phyloP scores from a whole-genome alignment of 2,888 invertebrate species.

The Cryptocephalus primarius region DNA sequence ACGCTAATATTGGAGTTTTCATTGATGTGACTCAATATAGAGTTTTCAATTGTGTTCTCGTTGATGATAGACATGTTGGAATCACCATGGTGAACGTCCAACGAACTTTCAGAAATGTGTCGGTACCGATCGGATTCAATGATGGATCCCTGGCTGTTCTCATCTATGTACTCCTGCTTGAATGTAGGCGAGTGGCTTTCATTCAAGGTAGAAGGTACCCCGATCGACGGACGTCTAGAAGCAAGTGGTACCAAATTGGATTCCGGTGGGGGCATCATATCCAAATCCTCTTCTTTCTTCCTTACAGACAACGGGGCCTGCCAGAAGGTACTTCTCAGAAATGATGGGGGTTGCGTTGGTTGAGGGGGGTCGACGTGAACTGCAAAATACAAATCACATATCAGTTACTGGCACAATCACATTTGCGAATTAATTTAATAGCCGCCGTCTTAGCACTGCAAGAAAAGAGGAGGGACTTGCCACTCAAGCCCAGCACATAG shows the following conservation, averaged over 20 bases:
- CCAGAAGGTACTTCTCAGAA: constrained; percentile 25
- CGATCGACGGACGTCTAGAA: constrained; percentile 47
- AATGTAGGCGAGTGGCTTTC: constrained; percentile 45
- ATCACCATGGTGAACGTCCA: constrained; percentile 36
- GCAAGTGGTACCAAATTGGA: constrained; percentile 49
- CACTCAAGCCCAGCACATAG: constrained; percentile 32
- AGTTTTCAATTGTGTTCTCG: constrained; percentile 39
- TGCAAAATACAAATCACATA: constrained; percentile 32
- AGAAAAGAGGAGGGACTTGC: constrained; percentile 32
- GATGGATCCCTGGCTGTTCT: constrained; percentile 57
- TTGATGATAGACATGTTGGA: constrained; percentile 37
- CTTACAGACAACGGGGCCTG: constrained; percentile 30
- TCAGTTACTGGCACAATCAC: constrained; percentile 25
- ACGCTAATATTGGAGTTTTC: constrained; percentile 32
- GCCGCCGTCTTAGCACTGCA: constrained; percentile 38
- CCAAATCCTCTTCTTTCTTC: constrained; percentile 45
- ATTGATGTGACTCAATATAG: constrained; percentile 22
- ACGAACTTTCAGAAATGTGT: constrained; percentile 35
- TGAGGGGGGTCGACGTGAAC: constrained; percentile 28
- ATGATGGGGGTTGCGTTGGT: constrained; percentile 15
- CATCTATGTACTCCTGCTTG: constrained; percentile 61
- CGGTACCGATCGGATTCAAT: constrained; percentile 32
- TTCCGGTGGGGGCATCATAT: constrained; percentile 61
- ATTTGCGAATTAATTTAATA: constrained; percentile 21
- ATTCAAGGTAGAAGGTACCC: constrained; percentile 40